A percentile compares a stretch with the other conserved stretches of the same genome.
These are phyloP conservation scores for Rhopalosiphum padi DNA, from an alignment of 1,140 invertebrate genomes.

Conservation along the genomic window DNA sequence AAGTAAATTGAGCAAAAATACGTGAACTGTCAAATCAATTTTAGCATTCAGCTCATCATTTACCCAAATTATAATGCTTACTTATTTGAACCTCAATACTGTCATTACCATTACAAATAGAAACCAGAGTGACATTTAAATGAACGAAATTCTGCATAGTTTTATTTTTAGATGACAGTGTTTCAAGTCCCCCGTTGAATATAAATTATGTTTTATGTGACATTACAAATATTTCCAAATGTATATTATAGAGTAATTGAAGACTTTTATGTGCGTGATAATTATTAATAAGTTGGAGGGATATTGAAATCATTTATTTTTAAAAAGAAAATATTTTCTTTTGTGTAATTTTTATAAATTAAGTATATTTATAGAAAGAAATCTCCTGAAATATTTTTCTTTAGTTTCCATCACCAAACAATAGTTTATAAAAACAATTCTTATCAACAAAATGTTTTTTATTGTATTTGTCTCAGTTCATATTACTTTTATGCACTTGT, in stretches of 20 bases:
- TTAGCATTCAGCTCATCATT: not conserved
- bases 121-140: not conserved
- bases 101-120: not conserved
- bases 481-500: not conserved
- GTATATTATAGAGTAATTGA: not conserved
- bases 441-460: not conserved
- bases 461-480: not conserved
- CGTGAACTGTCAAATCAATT: not conserved
- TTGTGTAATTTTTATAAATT: not conserved
- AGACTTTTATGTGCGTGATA: not conserved
- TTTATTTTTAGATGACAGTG: not conserved
- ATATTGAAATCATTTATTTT: not conserved
- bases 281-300: not conserved
- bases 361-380: not conserved
- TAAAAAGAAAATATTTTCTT: not conserved
- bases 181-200: not conserved
- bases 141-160: not conserved
- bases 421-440: not conserved
- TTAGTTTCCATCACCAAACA: not conserved
- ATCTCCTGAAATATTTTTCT: not conserved
- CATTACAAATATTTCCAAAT: not conserved
- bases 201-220: not conserved
- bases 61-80: not conserved
- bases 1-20: not conserved
- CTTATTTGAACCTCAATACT: not conserved